Conservation (phyloP, 2,113 vertebrate genomes). For the Numenius arquata region DNA sequence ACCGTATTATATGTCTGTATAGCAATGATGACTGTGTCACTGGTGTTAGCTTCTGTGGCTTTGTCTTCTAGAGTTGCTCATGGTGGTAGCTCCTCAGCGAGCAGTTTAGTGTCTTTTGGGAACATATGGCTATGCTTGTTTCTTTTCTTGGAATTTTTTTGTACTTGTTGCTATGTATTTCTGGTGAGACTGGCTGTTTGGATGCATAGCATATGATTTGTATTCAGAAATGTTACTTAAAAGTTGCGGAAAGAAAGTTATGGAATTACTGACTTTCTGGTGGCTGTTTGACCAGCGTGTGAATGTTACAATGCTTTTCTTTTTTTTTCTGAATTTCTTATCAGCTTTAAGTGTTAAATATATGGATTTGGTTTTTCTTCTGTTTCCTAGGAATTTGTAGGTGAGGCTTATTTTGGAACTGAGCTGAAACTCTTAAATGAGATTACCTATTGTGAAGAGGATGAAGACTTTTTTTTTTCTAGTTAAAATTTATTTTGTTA, state of each 20-base stretch:
- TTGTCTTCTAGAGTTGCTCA: not conserved
- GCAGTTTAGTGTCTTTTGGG: not conserved
- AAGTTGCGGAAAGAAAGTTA: not conserved
- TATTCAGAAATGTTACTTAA: not conserved
- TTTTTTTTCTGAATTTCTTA: not conserved
- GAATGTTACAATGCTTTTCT: not conserved
- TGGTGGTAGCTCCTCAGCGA: not conserved
- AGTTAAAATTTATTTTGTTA: accelerated
- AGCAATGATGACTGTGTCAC: accelerated
- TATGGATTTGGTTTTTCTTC: not conserved
- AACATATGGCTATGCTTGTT: accelerated
- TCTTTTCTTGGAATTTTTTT: not conserved
- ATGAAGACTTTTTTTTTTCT: not conserved
- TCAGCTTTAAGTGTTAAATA: not conserved
- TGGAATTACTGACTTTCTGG: not conserved
- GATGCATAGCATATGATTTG: not conserved
- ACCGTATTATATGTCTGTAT: accelerated
- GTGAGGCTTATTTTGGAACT: not conserved
- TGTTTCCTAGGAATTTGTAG: not conserved
- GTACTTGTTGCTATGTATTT: not conserved
- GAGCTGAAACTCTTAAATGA: not conserved
- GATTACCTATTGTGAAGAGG: not conserved
- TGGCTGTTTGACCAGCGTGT: accelerated
- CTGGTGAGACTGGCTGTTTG: not conserved
- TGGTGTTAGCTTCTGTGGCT: not conserved